Evolutionary conservation across 2,797 vertebrate genomes (phyloP).

Genomic region (Tinamus major): DNA sequence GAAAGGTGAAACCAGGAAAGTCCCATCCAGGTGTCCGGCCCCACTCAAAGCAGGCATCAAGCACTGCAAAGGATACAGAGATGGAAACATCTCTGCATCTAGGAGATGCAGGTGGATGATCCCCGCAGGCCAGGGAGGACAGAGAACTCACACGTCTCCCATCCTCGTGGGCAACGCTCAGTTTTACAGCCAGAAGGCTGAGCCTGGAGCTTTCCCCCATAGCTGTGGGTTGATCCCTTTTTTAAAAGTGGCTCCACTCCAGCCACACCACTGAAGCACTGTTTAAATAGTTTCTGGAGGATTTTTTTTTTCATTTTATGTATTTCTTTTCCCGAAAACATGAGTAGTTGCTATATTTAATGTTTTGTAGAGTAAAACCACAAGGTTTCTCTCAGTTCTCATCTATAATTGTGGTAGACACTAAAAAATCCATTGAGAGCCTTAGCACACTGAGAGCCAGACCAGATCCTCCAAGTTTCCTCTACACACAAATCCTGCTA

Average conservation of each 20-base stretch:
- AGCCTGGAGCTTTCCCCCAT: neutral
- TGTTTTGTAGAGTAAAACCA: conserved; percentile 44
- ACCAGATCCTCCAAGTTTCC: conserved; percentile 31
- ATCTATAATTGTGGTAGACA: conserved; percentile 47
- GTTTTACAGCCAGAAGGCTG: neutral
- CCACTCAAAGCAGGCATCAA: neutral
- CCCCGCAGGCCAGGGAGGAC: neutral
- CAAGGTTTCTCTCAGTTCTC: conserved; percentile 53
- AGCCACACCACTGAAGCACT: neutral
- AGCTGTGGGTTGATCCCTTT: neutral
- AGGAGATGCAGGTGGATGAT: neutral
- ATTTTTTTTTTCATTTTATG: neutral
- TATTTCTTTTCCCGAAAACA: neutral
- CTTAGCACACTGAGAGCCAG: conserved; percentile 3
- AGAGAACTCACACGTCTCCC: neutral
- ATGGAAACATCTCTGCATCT: neutral
- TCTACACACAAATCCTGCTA: conserved; percentile 9
- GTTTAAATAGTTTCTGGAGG: neutral
- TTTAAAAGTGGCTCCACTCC: neutral
- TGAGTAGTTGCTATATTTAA: neutral
- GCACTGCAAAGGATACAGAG: neutral
- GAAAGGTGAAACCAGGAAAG: neutral
- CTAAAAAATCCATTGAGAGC: conserved; percentile 34
- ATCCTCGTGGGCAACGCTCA: neutral
- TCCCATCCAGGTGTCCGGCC: neutral